Evolutionary conservation across 2,113 vertebrate genomes (phyloP).

Genomic region (Balaenoptera acutorostrata): DNA sequence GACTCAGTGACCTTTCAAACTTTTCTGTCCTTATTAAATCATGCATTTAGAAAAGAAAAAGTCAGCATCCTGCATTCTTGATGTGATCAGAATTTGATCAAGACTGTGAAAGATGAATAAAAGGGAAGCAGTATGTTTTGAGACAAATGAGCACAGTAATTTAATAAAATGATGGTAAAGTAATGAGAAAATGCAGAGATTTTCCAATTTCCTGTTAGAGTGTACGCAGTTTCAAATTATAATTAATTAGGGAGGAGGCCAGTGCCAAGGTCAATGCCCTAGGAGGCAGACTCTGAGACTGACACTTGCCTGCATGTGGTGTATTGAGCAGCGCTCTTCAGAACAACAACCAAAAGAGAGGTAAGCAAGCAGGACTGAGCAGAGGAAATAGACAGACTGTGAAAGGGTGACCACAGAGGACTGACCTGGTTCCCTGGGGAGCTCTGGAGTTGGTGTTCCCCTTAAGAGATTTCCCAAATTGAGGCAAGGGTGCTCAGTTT

Average conservation of each 20-base stretch:
- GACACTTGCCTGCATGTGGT: neutral
- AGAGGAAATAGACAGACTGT: neutral
- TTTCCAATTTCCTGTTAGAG: slow-evolving; percentile 11
- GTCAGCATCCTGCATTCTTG: neutral
- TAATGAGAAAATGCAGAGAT: slow-evolving; percentile 11
- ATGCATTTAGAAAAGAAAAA: slow-evolving; percentile 28
- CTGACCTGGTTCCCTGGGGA: neutral
- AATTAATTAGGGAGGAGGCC: neutral
- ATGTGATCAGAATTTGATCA: slow-evolving; percentile 17
- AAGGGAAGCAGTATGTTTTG: neutral
- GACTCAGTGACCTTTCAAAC: slow-evolving; percentile 57
- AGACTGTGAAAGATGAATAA: neutral
- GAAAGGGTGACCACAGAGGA: neutral
- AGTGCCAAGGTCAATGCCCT: neutral
- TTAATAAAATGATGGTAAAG: slow-evolving; percentile 16
- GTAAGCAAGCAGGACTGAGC: neutral
- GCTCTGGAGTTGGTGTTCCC: neutral
- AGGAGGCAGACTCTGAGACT: neutral
- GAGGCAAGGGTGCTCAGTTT: neutral
- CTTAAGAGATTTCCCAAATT: neutral
- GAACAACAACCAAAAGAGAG: neutral
- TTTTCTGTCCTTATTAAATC: slow-evolving; percentile 53
- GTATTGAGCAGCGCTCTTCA: neutral
- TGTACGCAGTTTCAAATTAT: neutral
- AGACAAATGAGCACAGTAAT: neutral